Percentiles rank a stretch among this genome's conserved stretches.
Evolutionary conservation across 2,888 invertebrate species (phyloP).

Genomic region (Plebejus argus): DNA sequence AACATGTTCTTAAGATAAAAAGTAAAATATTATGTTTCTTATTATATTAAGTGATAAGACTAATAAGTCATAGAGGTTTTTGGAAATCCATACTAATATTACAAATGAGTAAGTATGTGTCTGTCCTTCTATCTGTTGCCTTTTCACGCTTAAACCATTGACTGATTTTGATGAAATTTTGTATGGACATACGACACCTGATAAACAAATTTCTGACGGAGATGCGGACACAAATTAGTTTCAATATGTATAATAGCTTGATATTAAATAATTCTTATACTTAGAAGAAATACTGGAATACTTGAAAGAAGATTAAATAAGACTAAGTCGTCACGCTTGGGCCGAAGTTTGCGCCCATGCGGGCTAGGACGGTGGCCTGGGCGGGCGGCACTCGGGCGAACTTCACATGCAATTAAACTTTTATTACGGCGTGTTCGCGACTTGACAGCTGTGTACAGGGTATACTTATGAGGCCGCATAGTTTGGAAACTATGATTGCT

Average conservation of each 20-base stretch:
- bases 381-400: background rate
- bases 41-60: background rate
- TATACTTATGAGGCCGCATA: background rate
- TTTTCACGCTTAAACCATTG: too few species aligned
- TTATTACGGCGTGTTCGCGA: slow-evolving; percentile 20
- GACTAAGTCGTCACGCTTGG: background rate
- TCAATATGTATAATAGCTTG: too few species aligned
- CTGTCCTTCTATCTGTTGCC: too few species aligned
- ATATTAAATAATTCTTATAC: too few species aligned
- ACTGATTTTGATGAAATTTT: too few species aligned
- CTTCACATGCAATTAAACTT: slow-evolving; percentile 21
- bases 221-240: too few species aligned
- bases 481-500: background rate
- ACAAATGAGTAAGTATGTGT: too few species aligned
- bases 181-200: too few species aligned
- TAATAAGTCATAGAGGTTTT: background rate
- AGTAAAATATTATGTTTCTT: background rate
- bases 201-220: too few species aligned
- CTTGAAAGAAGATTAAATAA: slow-evolving; percentile 2
- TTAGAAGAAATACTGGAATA: background rate
- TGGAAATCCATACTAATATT: too few species aligned
- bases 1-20: background rate
- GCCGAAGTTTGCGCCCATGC: background rate
- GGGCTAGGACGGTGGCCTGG: background rate
- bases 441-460: slow-evolving; percentile 1